Evolutionary conservation across 2,113 vertebrate species (phyloP).

Genomic region (Pholis gunnellus): DNA sequence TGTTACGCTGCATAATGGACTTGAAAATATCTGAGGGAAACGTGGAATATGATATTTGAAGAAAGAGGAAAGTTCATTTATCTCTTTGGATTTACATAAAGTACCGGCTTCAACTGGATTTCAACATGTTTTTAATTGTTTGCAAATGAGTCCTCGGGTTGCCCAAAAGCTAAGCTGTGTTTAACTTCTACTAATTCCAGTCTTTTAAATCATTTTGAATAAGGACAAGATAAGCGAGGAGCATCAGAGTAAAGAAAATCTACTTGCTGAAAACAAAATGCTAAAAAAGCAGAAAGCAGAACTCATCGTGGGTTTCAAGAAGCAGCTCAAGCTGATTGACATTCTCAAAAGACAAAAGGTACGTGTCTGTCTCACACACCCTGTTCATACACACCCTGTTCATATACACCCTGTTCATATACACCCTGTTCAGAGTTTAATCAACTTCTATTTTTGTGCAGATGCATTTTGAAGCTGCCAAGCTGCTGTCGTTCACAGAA

Average conservation of each 20-base stretch:
- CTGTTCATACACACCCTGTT: background rate
- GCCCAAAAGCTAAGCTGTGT: background rate
- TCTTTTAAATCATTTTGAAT: conserved; percentile 35
- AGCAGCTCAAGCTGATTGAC: conserved; percentile 95
- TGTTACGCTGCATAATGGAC: background rate
- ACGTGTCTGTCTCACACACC: conserved; percentile 24
- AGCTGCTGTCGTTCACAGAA: conserved; percentile 96
- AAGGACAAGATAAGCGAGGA: conserved; percentile 90
- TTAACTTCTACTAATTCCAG: background rate
- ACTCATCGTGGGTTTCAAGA: conserved; percentile 92
- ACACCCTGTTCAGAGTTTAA: background rate
- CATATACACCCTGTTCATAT: background rate
- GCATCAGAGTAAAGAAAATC: conserved; percentile 88
- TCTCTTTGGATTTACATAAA: background rate
- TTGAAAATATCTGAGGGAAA: background rate
- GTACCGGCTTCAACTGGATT: background rate
- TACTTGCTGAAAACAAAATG: conserved; percentile 92
- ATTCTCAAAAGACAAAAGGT: conserved; percentile 97
- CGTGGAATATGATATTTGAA: background rate
- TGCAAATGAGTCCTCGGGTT: background rate
- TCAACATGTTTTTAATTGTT: background rate
- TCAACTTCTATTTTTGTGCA: conserved; percentile 59
- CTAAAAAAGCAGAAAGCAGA: conserved; percentile 95
- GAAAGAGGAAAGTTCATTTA: background rate
- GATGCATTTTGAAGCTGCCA: conserved; percentile 98